Base-by-base conservation (phyloP, 1,140 invertebrate genomes). In the Matsumurasca onukii region DNA sequence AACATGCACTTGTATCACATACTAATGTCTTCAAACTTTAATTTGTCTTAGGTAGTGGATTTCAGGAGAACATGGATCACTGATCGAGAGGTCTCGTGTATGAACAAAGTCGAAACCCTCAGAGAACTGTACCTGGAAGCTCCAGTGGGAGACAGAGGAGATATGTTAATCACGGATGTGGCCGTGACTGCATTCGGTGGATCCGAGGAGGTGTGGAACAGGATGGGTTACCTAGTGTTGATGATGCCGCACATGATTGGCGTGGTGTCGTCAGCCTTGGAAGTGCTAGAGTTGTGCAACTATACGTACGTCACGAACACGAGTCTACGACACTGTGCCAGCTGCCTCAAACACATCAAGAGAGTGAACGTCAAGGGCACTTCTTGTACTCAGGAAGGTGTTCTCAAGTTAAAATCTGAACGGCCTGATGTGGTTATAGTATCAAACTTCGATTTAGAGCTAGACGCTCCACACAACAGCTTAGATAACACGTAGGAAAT, bases 391-490 rank as follows among this genome's bases (percentile, higher is more conserved):
- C 15, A 59, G 55, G 24, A 12, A 2, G 55, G 55, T 27, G 55
- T 59, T 29, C 25, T 27, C 9, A 29, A 13, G 25, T 59, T 59
- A 22, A 59, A 59, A n/a, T 22, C 15, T n/a, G 55, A 13, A 5
- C 15, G 55, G 25, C 55, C 55, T 9, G 55, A 59, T n/a, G 68
- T 69, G 5, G 51, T 59, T 22, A 59, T 67, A n/a, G 17, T 25
- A 29, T 69, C 68, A 51, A 65, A 65, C 29, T 69, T 63, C 59
- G 55, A 65, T 55, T 57, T 69, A 31, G 31, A 34, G 25, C 24
- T 20, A 55, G 31, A 39, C n/a, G n/a, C n/a, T n/a, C n/a, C n/a
- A n/a, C n/a, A n/a, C n/a, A n/a, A n/a, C n/a, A n/a, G n/a, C n/a
- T n/a, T n/a, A n/a, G n/a, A n/a, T n/a, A n/a, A n/a, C n/a, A n/a